A percentile compares a stretch with the other conserved stretches of the same genome.
Evolutionary conservation across 2,113 vertebrate genomes (phyloP).

Genomic region (Prolemur simus): DNA sequence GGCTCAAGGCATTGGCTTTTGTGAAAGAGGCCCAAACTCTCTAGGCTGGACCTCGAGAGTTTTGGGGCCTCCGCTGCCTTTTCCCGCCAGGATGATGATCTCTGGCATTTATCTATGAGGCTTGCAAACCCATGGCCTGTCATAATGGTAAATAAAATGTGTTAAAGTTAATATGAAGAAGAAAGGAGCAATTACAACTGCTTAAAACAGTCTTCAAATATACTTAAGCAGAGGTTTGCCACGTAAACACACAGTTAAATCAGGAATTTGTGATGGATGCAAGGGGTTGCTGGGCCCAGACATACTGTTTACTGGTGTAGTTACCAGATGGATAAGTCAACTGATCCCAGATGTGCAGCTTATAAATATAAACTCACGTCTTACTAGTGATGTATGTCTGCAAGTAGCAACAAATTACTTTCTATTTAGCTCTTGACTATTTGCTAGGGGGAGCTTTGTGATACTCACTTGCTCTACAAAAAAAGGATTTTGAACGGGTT

Average conservation of each 20-base stretch:
- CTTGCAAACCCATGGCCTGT: constrained; percentile 57
- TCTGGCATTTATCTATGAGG: constrained; percentile 47
- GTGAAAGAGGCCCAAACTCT: neutral
- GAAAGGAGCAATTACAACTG: constrained; percentile 84
- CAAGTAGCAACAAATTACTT: constrained; percentile 84
- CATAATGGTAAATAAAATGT: constrained; percentile 69
- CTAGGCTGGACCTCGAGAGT: neutral
- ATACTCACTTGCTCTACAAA: constrained; percentile 70
- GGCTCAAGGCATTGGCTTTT: neutral
- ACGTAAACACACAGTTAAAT: constrained; percentile 87
- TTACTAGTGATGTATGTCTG: constrained; percentile 85
- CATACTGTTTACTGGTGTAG: constrained; percentile 87
- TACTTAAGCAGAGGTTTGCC: constrained; percentile 84
- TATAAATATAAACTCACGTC: constrained; percentile 87
- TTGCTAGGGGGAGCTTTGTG: constrained; percentile 75
- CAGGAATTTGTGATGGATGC: constrained; percentile 88
- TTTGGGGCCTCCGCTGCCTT: neutral
- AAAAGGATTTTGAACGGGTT: constrained; percentile 60
- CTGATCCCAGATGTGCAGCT: constrained; percentile 89
- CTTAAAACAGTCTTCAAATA: constrained; percentile 85
- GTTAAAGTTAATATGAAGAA: constrained; percentile 82
- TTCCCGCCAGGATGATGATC: neutral
- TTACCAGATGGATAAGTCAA: constrained; percentile 90
- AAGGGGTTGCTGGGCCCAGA: constrained; percentile 78
- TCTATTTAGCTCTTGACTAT: constrained; percentile 85